Percentiles rank a stretch among this genome's conserved stretches.
phyloP scores from a whole-genome alignment of 2,888 invertebrate genomes.

The Neria commutata region DNA sequence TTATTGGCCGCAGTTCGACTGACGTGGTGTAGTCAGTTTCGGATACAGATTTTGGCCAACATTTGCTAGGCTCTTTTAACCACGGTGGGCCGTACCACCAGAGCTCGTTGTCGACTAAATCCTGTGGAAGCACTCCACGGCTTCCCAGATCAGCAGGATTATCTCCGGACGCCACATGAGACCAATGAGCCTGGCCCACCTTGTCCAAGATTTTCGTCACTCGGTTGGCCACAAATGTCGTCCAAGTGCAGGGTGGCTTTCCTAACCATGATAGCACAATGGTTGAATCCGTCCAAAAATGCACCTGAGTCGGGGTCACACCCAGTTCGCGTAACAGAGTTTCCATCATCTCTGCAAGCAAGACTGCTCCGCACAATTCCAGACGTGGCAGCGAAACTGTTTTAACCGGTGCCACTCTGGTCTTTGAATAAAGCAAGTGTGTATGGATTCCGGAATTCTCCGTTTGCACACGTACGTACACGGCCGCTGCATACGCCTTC shows the following conservation, averaged over 20 bases:
- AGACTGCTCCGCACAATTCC: conserved; percentile 14
- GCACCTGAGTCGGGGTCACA: not conserved
- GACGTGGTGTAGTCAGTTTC: too few species aligned
- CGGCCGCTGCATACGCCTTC: too few species aligned
- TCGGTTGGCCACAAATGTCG: conserved; percentile 11
- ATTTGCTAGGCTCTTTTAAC: not conserved
- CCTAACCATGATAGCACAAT: conserved; percentile 14
- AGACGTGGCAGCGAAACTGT: conserved; percentile 10
- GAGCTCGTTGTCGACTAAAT: not conserved
- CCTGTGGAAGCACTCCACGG: not conserved
- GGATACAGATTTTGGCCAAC: not conserved
- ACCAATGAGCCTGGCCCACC: not conserved
- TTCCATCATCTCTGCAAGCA: conserved; percentile 4
- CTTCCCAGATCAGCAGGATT: not conserved
- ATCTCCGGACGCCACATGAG: not conserved
- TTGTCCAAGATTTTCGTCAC: not conserved
- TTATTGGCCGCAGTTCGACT: too few species aligned
- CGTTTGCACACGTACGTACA: too few species aligned
- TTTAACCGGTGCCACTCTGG: conserved; percentile 15
- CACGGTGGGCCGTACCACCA: conserved; percentile 3
- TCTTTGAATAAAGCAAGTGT: too few species aligned
- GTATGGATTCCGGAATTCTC: too few species aligned
- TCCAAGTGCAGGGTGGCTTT: conserved; percentile 9
- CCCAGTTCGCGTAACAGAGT: not conserved
- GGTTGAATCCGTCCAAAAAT: conserved; percentile 17